These are phyloP conservation scores for Neomorphus geoffroyi DNA, from an alignment of 2,797 vertebrate species.

Conservation along the genomic window DNA sequence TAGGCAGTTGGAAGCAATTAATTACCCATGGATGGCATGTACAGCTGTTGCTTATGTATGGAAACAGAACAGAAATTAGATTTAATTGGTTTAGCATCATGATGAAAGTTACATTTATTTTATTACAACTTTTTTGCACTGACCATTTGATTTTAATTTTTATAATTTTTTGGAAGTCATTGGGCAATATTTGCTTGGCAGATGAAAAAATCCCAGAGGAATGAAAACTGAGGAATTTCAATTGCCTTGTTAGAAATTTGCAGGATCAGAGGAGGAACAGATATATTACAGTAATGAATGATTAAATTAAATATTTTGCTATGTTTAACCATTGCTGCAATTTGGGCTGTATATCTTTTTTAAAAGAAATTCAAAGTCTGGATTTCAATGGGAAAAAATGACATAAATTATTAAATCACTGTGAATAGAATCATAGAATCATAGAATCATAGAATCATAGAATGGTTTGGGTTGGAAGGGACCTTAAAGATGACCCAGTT, in stretches of 20 bases:
- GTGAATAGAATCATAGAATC: background rate
- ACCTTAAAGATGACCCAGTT: too few species aligned
- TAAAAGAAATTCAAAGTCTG: background rate
- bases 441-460: too few species aligned
- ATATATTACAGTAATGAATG: slow-evolving; percentile 29
- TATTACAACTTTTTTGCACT: slow-evolving; percentile 73
- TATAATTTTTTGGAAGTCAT: slow-evolving; percentile 45
- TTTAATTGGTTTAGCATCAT: slow-evolving; percentile 79
- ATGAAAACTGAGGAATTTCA: slow-evolving; percentile 46
- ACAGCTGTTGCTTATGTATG: slow-evolving; percentile 77
- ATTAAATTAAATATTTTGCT: slow-evolving; percentile 62
- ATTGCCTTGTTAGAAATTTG: slow-evolving; percentile 53
- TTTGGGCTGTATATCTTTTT: background rate
- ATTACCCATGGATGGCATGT: slow-evolving; percentile 72
- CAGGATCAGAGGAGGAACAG: slow-evolving; percentile 30
- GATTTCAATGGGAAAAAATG: background rate
- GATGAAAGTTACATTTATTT: slow-evolving; percentile 76
- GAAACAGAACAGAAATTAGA: slow-evolving; percentile 80
- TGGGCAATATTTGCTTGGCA: slow-evolving; percentile 55
- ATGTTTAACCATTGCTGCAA: background rate
- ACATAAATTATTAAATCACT: background rate
- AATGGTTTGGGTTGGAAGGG: too few species aligned
- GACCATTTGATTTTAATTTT: slow-evolving; percentile 65
- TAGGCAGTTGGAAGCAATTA: slow-evolving; percentile 74
- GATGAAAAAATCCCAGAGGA: slow-evolving; percentile 62